phyloP scores from a whole-genome alignment of 2,888 invertebrate genomes.

The Metacarcinus magister region DNA sequence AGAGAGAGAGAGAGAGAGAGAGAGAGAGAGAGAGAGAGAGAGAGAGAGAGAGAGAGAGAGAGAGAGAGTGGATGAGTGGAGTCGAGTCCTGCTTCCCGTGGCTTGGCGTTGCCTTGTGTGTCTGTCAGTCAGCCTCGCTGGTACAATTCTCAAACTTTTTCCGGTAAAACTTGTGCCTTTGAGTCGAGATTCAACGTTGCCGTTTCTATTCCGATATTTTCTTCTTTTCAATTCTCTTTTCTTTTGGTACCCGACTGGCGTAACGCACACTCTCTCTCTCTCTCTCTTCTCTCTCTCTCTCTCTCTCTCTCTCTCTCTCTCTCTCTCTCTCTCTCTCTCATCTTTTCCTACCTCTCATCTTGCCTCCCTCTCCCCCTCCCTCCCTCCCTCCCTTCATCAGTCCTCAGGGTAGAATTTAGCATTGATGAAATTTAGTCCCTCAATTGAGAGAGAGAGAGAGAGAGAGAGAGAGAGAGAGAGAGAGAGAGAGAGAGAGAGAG shows the following conservation, averaged over 20 bases:
- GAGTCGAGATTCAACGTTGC: too few relatives aligned
- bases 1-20: slow-evolving; percentile 4
- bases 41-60: neutral
- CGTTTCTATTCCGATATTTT: neutral
- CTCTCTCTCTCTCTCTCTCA: neutral
- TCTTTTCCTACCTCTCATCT: neutral
- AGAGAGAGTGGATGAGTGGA: neutral
- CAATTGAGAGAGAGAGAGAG: too few relatives aligned
- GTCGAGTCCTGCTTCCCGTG: too few relatives aligned
- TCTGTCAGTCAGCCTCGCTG: too few relatives aligned
- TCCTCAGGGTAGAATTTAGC: too few relatives aligned
- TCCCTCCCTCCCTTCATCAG: neutral
- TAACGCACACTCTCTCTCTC: neutral
- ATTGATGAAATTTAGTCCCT: too few relatives aligned
- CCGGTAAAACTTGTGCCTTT: too few relatives aligned
- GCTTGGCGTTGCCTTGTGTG: too few relatives aligned
- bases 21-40: neutral
- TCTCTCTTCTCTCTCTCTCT: neutral
- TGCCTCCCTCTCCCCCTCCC: neutral
- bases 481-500: too few relatives aligned
- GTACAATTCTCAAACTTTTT: too few relatives aligned
- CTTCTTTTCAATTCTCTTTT: neutral
- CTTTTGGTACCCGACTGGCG: neutral
- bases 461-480: too few relatives aligned
- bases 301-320: slow-evolving; percentile 26